Evolutionary conservation across 2,888 invertebrate genomes (phyloP).

Genomic region (Pheosia tremula): DNA sequence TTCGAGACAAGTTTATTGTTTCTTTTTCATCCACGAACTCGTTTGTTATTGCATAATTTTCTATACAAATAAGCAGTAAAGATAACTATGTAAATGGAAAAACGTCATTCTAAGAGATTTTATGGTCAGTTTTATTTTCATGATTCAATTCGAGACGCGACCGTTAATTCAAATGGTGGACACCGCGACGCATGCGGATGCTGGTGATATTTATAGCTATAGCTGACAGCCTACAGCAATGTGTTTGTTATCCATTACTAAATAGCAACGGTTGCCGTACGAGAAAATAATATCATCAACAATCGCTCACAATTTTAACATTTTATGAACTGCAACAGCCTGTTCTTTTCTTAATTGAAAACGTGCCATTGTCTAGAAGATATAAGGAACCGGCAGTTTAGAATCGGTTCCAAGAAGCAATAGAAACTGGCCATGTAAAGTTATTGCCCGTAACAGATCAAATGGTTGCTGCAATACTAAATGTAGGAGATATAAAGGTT

Average conservation of each 20-base stretch:
- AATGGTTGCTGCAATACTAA: not conserved
- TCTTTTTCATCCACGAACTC: not conserved
- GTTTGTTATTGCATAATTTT: slow-evolving; percentile 1
- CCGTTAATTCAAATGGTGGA: slow-evolving; percentile 6
- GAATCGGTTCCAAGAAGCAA: not conserved
- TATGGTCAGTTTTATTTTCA: slow-evolving; percentile 4
- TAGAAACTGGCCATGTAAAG: not conserved
- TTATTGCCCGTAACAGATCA: slow-evolving; percentile 3
- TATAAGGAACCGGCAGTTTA: not conserved
- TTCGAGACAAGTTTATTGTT: not conserved
- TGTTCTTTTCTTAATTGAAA: not conserved
- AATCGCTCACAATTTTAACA: too few species aligned
- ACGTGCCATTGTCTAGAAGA: not conserved
- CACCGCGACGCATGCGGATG: slow-evolving; percentile 2
- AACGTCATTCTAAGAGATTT: slow-evolving; percentile 1
- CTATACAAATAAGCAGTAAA: not conserved
- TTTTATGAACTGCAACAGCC: too few species aligned
- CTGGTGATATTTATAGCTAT: not conserved
- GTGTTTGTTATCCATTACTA: not conserved
- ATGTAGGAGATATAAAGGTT: not conserved
- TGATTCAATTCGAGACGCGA: slow-evolving; percentile 1
- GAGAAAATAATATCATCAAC: not conserved
- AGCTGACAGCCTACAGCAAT: not conserved
- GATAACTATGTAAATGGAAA: slow-evolving; percentile 2
- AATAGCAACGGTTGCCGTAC: too few species aligned